These are phyloP conservation scores for Sylvia atricapilla DNA, from an alignment of 2,113 vertebrate species.

Conservation along the genomic window DNA sequence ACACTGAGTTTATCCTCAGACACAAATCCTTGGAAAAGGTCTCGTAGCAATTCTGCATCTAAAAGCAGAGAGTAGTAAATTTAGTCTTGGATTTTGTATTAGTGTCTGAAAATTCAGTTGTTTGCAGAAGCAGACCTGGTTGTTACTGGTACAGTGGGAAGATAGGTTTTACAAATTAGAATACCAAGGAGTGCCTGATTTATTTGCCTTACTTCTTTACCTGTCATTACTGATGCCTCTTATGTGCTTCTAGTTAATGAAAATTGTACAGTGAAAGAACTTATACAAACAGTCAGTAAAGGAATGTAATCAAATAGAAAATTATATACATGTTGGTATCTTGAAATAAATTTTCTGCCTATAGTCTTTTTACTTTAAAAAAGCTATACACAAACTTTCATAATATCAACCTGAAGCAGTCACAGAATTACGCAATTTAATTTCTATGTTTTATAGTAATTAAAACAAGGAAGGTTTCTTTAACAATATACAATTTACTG, in stretches of 20 bases:
- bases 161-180: not conserved
- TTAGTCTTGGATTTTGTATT: not conserved
- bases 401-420: not conserved
- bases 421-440: not conserved
- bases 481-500: not conserved
- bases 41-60: constrained; percentile 84
- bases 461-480: not conserved
- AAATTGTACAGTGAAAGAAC: not conserved
- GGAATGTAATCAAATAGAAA: not conserved
- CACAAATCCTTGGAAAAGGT: constrained; percentile 80
- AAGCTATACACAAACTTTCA: not conserved
- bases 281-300: not conserved
- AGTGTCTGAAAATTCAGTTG: not conserved
- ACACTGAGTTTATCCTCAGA: constrained; percentile 77
- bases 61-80: constrained; percentile 29
- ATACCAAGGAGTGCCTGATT: not conserved
- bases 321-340: not conserved
- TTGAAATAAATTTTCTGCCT: not conserved
- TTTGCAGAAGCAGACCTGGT: not conserved
- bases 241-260: not conserved
- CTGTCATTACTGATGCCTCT: not conserved
- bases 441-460: not conserved
- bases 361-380: not conserved
- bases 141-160: not conserved
- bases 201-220: not conserved